These are phyloP conservation scores for Varecia variegata DNA, from an alignment of 2,797 vertebrate genomes.

Conservation along the genomic window DNA sequence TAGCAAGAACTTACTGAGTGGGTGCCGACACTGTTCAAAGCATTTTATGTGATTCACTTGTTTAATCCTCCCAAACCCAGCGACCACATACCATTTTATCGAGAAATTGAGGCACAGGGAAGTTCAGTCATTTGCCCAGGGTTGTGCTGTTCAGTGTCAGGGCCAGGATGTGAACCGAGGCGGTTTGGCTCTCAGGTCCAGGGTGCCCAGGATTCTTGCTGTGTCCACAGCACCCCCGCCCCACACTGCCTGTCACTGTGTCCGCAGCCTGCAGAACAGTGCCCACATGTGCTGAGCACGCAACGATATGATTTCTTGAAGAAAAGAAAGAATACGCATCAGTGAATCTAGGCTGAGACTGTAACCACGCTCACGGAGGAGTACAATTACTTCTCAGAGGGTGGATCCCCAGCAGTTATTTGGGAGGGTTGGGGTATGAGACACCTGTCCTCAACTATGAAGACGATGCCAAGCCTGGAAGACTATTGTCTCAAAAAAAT, in stretches of 20 bases:
- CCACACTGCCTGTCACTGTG: background rate
- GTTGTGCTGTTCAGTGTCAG: background rate
- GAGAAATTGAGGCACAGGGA: background rate
- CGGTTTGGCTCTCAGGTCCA: background rate
- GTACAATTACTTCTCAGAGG: background rate
- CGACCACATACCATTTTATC: background rate
- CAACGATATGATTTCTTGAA: background rate
- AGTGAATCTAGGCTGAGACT: background rate
- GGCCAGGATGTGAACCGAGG: background rate
- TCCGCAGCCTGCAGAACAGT: background rate
- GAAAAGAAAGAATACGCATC: background rate
- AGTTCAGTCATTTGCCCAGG: background rate
- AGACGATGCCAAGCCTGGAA: background rate
- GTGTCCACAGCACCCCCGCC: background rate
- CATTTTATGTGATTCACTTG: background rate
- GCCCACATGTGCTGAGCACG: background rate
- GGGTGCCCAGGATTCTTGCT: background rate
- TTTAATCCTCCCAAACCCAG: background rate
- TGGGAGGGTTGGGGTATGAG: background rate
- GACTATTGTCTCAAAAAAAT: background rate
- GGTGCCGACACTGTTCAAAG: background rate
- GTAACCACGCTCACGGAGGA: background rate
- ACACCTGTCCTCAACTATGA: background rate
- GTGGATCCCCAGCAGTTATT: background rate
- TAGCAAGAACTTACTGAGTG: background rate